These are phyloP conservation scores for Glaucopsyche alexis DNA, from an alignment of 2,888 invertebrate species.

Conservation along the genomic window DNA sequence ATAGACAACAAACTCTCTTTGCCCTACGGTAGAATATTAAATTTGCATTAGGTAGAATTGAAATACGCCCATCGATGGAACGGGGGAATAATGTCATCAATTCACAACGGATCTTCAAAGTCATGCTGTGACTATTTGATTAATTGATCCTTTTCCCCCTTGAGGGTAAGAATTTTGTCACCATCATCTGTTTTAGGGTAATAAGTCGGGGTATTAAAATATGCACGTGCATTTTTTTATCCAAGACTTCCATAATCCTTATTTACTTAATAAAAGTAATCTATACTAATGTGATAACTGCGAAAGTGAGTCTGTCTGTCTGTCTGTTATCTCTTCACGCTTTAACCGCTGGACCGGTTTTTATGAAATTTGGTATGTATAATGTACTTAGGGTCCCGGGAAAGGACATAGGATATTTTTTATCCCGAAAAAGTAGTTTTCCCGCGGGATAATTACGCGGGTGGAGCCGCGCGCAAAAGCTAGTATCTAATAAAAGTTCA, in stretches of 20 bases:
- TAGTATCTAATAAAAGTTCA: too few species aligned
- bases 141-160: slow-evolving; percentile 72
- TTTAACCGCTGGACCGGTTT: too few species aligned
- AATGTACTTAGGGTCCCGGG: too few species aligned
- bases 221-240: slow-evolving; percentile 9
- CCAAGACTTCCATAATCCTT: background rate
- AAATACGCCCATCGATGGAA: slow-evolving; percentile 75
- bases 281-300: too few species aligned
- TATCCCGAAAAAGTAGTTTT: too few species aligned
- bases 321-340: too few species aligned
- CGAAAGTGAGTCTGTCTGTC: too few species aligned
- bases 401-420: too few species aligned
- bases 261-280: too few species aligned
- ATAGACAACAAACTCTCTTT: slow-evolving; percentile 52
- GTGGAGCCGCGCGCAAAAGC: too few species aligned
- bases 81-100: slow-evolving; percentile 75
- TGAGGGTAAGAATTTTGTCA: slow-evolving; percentile 49
- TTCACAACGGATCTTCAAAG: slow-evolving; percentile 65
- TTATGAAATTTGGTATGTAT: too few species aligned
- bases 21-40: slow-evolving; percentile 72
- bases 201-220: slow-evolving; percentile 29
- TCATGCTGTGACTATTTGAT: slow-evolving; percentile 75
- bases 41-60: slow-evolving; percentile 79
- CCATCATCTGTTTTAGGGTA: slow-evolving; percentile 30
- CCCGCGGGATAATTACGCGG: too few species aligned